Evolutionary conservation across 2,113 vertebrate species (phyloP), one percentile per base, ranked within the genome.

Genomic region (Rhagologus leucostigma): DNA sequence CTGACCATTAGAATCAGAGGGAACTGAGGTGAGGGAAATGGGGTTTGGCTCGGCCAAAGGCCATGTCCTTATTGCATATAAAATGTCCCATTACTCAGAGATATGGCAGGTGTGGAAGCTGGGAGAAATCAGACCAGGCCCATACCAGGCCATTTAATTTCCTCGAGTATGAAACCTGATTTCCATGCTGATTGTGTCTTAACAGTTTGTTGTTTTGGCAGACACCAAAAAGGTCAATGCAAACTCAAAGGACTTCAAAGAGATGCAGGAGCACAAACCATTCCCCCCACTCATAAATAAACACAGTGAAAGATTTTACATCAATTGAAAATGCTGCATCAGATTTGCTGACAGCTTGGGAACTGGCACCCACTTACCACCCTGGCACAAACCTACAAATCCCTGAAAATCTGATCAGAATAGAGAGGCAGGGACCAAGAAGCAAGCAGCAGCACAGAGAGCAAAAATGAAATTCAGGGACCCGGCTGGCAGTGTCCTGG

Each of bases 361-460:
- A 92, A 79, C 69, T 76, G 89, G 91, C 89, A 94, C 42, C 57
- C 46, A 32, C 50, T 93, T 16, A 32, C 9, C 73, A 71, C 30
- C 86, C 80, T 89, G 87, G 92, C 93, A 95, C 77, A 87, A 64
- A 79, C 33, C 70, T 85, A 57, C 55, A 57, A 65, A 73, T 65
- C 96, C 91, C 94, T 90, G 86, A 77, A 89, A 89, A 76, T 14
- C 79, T 13, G 16, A 83, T 77, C 83, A 90, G 95, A 86, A 35
- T 20, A 56, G 86, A 78, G 70, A 95, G 70, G 76, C 90, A 27
- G 24, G 97, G 89, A 84, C 56, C 52, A n/a, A 52, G 49, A 47
- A 76, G 75, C 64, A 76, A 80, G 74, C 37, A 79, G 89, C 23
- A 78, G 84, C 89, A 84, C 65, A 79, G 84, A 94, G 84, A 81